These are phyloP conservation scores for Amphipyra tragopoginis DNA, from an alignment of 2,888 invertebrate species.

Conservation along the genomic window DNA sequence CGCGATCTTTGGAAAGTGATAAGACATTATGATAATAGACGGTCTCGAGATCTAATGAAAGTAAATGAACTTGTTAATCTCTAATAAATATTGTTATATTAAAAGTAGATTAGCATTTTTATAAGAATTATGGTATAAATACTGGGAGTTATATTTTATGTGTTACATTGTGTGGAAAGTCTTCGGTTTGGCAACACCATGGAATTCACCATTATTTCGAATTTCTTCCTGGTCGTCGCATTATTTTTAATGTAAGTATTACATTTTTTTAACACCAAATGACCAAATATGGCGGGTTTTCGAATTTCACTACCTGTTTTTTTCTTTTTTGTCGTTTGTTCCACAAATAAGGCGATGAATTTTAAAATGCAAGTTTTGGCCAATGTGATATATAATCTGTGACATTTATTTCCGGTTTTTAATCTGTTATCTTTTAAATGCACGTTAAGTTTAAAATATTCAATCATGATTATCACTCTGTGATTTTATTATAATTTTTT, in stretches of 20 bases:
- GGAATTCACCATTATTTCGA: conserved; percentile 12
- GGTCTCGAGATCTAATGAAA: conserved; percentile 4
- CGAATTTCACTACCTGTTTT: too few relatives aligned
- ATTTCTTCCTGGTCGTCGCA: conserved; percentile 7
- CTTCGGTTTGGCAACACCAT: conserved; percentile 28
- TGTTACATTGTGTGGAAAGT: conserved; percentile 39
- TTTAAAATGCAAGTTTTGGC: too few relatives aligned
- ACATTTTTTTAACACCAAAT: too few relatives aligned
- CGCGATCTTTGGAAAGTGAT: conserved; percentile 14
- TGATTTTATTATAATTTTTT: too few relatives aligned
- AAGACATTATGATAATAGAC: conserved; percentile 1
- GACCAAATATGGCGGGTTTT: too few relatives aligned
- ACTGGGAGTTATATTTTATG: conserved; percentile 1
- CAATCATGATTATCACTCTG: too few relatives aligned
- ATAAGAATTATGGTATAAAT: conserved; percentile 24
- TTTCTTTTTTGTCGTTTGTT: too few relatives aligned
- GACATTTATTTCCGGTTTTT: too few relatives aligned
- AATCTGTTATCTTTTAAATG: too few relatives aligned
- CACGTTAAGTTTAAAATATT: too few relatives aligned
- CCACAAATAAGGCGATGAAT: too few relatives aligned
- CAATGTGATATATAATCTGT: too few relatives aligned
- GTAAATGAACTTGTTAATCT: conserved; percentile 31
- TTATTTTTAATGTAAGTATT: conserved; percentile 38
- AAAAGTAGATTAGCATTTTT: conserved; percentile 18
- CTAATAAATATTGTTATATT: conserved; percentile 33